phyloP scores from a whole-genome alignment of 2,113 vertebrate genomes.

The Charadrius vociferus region DNA sequence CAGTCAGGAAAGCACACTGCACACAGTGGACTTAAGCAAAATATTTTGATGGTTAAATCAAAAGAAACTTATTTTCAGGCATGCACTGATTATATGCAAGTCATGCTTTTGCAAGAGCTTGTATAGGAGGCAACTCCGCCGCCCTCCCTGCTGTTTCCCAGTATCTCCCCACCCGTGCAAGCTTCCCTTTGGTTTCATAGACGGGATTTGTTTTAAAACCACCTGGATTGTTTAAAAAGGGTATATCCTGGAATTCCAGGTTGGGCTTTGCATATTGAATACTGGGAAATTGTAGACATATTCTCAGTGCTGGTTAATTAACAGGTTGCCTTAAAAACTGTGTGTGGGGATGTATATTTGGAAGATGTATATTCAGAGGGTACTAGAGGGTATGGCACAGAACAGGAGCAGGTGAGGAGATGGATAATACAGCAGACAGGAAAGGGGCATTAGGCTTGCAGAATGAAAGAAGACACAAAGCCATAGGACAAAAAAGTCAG shows the following conservation, averaged over 20 bases:
- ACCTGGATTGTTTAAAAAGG: neutral
- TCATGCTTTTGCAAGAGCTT: slow-evolving; percentile 27
- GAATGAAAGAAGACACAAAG: neutral
- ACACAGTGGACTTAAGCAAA: slow-evolving; percentile 37
- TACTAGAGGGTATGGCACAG: neutral
- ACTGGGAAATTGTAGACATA: neutral
- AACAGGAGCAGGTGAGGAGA: neutral
- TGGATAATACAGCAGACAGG: neutral
- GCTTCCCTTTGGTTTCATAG: neutral
- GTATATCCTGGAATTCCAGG: neutral
- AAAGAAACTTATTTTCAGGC: slow-evolving; percentile 51
- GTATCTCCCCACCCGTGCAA: neutral
- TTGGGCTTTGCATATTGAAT: neutral
- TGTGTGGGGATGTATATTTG: neutral
- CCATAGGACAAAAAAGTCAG: neutral
- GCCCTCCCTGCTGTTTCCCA: neutral
- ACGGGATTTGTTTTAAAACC: neutral
- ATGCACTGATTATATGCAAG: slow-evolving; percentile 35
- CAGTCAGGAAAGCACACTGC: slow-evolving; percentile 64
- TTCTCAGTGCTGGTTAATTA: neutral
- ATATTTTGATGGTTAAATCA: slow-evolving; percentile 58
- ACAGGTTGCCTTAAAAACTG: neutral
- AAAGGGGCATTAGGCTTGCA: neutral
- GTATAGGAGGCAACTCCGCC: neutral
- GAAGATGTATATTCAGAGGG: neutral